Base-by-base conservation (phyloP, 1,140 invertebrate species). In the Muscidifurax raptorellus region DNA sequence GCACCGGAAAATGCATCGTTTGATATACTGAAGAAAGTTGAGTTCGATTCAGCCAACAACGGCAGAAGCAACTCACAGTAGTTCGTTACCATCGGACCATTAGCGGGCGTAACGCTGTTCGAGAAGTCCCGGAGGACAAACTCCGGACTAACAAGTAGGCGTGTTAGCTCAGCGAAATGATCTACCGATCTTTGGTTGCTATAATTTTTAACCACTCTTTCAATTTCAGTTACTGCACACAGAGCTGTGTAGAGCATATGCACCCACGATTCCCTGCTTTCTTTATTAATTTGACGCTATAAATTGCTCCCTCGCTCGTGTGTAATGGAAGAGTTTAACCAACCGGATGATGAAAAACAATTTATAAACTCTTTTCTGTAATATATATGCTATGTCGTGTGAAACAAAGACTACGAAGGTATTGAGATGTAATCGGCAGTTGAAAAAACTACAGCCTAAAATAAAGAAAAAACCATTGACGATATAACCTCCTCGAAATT, bases 71-170 rank as follows among this genome's bases (percentile, higher is more conserved):
- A 74, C 81, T 87, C 89, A 91, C 91, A 89, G 92, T 93, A 93
- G 92, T 93, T 92, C 90, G 89, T 90, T 91, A 92, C 87, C 90
- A 87, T 83, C 86, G 88, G 88, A 91, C 91, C 91, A 93, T 92
- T 93, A 93, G 91, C 92, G 89, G 91, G 91, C 90, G 91, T 92
- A 92, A 92, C 90, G 89, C 88, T 90, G 89, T 89, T 92, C 89
- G 85, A 89, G 89, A 89, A 90, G 90, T 88, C 88, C 89, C 87
- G 85, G 87, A 83, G 88, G 88, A 88, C 87, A 91, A 92, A 91
- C 89, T 90, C 40, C 87, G 76, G 88, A 86, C 89, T 92, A 93
- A 93, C 91, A 92, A 92, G 91, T 91, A 92, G 92, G 92, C 92
- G 92, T 85, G 83, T 81, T 77, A 25, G n/a, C n/a, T n/a, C 30